A percentile compares a stretch with the other conserved stretches of the same genome.
Conservation (phyloP, 2,113 vertebrate species). For the Bombycilla garrulus region DNA sequence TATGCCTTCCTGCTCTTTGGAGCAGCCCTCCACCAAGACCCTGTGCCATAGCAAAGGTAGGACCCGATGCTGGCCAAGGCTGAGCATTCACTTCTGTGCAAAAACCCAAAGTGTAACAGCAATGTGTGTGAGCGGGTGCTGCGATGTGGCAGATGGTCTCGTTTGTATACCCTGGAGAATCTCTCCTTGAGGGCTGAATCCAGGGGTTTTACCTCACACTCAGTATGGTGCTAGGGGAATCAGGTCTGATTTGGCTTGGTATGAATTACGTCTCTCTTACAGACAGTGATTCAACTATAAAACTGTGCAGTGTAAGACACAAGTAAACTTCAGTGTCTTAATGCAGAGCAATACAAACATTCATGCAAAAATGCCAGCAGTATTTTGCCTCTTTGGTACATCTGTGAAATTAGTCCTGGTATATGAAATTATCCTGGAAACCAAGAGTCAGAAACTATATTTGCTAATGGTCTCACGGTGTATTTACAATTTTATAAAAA, state of each 20-base stretch:
- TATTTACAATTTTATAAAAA: not conserved
- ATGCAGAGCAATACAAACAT: not conserved
- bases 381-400: not conserved
- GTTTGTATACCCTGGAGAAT: not conserved
- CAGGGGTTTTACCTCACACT: not conserved
- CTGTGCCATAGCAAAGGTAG: not conserved
- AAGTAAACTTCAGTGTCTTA: not conserved
- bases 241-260: rapidly evolving
- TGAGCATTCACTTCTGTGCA: not conserved
- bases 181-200: not conserved
- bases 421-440: not conserved
- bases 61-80: not conserved
- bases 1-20: rapidly evolving
- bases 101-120: not conserved
- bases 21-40: not conserved
- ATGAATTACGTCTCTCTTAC: not conserved
- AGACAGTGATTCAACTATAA: not conserved
- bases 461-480: not conserved
- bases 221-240: not conserved
- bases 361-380: not conserved
- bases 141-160: rapidly evolving
- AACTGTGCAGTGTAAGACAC: not conserved
- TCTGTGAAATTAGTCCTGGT: not conserved
- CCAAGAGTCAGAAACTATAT: not conserved
- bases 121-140: not conserved